These are phyloP conservation scores for Octomys mimax DNA, from an alignment of 2,797 vertebrate genomes.

Conservation along the genomic window DNA sequence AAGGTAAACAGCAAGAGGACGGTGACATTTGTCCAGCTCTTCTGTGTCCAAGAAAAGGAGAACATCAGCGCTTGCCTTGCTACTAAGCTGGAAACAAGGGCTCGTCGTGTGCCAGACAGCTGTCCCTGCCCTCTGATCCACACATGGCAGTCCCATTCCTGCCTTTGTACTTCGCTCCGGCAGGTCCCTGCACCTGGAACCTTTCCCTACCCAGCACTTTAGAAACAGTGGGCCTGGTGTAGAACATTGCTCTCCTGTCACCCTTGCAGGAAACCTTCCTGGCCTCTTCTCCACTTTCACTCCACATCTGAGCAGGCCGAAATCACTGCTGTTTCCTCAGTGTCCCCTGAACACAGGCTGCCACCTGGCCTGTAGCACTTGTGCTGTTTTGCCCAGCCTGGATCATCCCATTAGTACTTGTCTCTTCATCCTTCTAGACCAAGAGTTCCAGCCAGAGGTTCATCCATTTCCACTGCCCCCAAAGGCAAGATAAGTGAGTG, in stretches of 20 bases:
- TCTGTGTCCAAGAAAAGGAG: background rate
- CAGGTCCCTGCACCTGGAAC: background rate
- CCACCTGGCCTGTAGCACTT: background rate
- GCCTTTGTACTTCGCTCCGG: background rate
- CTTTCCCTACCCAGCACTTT: background rate
- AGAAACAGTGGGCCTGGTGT: accelerated
- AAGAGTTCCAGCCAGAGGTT: background rate
- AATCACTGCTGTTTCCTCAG: background rate
- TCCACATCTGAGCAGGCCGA: accelerated
- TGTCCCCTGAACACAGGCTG: too few relatives aligned
- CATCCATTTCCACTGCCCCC: background rate
- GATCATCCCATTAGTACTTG: background rate
- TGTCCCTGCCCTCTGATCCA: background rate
- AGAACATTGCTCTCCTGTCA: background rate
- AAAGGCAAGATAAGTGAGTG: background rate
- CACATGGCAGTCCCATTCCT: accelerated
- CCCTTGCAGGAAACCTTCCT: background rate
- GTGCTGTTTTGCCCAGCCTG: background rate
- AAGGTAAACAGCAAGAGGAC: background rate
- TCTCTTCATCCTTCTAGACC: background rate
- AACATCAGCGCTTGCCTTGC: background rate
- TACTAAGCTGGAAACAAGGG: background rate
- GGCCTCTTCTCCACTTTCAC: accelerated
- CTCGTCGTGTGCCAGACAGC: background rate
- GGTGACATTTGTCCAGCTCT: background rate